Evolutionary conservation across 64 coral and sea anemone species (phyloP), one percentile per base, ranked within the genome.

Genomic region (Actinia tenebrosa): DNA sequence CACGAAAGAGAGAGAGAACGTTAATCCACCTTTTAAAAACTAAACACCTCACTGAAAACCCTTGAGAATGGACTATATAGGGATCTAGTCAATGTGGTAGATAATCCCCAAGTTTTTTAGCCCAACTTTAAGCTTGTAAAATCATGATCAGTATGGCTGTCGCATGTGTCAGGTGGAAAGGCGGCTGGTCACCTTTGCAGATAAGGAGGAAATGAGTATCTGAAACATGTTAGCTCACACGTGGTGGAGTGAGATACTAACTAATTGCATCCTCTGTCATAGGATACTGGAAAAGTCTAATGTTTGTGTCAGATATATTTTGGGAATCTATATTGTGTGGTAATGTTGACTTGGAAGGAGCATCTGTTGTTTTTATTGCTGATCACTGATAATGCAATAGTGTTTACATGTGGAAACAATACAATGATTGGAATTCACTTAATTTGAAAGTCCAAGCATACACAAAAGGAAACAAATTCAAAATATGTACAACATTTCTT

Each of bases 391-490:
- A 81, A 81, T 81, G 50, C 22, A 22, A 22, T 4, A 23, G 15
- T 81, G 79, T 81, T 81, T 81, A 81, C 79, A 45, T 81, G 79
- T 81, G 79, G 79, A 81, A 81, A 81, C 18, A 50, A 53, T 81
- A 53, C 79, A 81, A 81, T 81, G 79, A 20, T 20, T 50, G 79
- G 79, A 81, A 81, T 81, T 81, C 50, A 75, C 69, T 75, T 43
- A 27, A 75, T 7, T 27, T 27, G n/a, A 10, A 58, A 30, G 8
- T 75, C 25, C 42, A 30, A 25, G 69, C 7, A 42, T 16, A 43
- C 27, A 75, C 5, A 3, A 75, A 75, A 30, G 23, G 25, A 10
- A 75, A 75, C 69, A 30, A 75, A 75, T 75, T 75, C 69, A 75
- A 75, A 75, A 75, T 37, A 75, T 75, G 69, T 25, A 75, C 26